Evolutionary conservation across 2,113 vertebrate species (phyloP).

Genomic region (Seriola dumerili): DNA sequence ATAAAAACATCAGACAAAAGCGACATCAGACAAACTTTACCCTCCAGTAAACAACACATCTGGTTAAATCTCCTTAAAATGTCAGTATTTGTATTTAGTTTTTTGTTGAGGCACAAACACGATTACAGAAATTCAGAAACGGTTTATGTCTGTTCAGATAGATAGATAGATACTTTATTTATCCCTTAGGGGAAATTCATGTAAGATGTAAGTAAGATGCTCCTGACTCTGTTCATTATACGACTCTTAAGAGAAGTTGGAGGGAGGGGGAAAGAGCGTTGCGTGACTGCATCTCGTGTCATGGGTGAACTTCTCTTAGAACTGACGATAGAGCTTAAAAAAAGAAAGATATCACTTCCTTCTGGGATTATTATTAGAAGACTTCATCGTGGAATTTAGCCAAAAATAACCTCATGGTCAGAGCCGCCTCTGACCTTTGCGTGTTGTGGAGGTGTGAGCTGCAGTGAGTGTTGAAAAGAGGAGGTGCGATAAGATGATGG

Average conservation of each 20-base stretch:
- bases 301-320: slow-evolving; percentile 23
- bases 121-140: too few species aligned
- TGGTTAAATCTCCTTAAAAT: too few species aligned
- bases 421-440: slow-evolving; percentile 43
- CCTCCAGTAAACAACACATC: too few species aligned
- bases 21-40: too few species aligned
- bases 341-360: slow-evolving; percentile 64
- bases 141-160: too few species aligned
- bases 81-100: too few species aligned
- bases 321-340: slow-evolving; percentile 11
- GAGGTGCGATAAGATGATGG: neutral
- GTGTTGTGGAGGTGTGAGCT: slow-evolving; percentile 9
- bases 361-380: slow-evolving; percentile 59
- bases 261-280: neutral
- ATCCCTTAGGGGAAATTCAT: too few species aligned
- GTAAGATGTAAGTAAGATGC: too few species aligned
- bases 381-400: slow-evolving; percentile 23
- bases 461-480: neutral
- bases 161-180: too few species aligned
- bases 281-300: neutral
- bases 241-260: neutral
- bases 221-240: neutral
- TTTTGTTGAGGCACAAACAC: too few species aligned
- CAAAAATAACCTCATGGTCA: slow-evolving; percentile 57
- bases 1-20: too few species aligned